Percentiles rank a stretch among this genome's conserved stretches.
These are phyloP conservation scores for Sebastes umbrosus DNA, from an alignment of 2,797 vertebrate genomes.

Conservation along the genomic window DNA sequence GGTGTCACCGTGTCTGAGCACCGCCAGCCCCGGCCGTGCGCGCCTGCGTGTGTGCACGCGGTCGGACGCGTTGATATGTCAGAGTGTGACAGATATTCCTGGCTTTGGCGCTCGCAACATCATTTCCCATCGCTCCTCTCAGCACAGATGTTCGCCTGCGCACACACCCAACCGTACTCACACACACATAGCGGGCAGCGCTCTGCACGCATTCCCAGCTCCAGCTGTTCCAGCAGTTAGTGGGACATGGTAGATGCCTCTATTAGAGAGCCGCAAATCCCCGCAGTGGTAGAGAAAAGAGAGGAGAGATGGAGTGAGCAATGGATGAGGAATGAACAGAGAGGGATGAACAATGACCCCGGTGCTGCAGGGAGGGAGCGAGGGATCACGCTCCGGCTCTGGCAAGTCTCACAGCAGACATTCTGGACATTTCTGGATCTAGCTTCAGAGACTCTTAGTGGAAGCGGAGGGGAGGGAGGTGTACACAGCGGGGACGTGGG, in stretches of 20 bases:
- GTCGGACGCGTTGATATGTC: conserved; percentile 50
- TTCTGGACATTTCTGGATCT: conserved; percentile 67
- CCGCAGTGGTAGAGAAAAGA: conserved; percentile 50
- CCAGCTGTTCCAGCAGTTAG: conserved; percentile 76
- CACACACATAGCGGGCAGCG: conserved; percentile 19
- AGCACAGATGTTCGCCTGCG: conserved; percentile 64
- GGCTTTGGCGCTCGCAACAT: conserved; percentile 50
- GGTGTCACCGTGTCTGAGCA: conserved; percentile 13
- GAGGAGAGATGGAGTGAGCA: conserved; percentile 49
- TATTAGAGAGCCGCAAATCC: conserved; percentile 73
- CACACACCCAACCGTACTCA: conserved; percentile 19
- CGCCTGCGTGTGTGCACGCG: conserved; percentile 8
- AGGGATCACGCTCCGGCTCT: conserved; percentile 36
- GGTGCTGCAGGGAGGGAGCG: conserved; percentile 32
- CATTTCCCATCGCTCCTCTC: conserved; percentile 63
- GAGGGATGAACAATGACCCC: conserved; percentile 70
- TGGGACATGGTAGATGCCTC: conserved; percentile 73
- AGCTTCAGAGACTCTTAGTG: conserved; percentile 43
- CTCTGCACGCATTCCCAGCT: conserved; percentile 51
- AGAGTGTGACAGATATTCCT: conserved; percentile 63
- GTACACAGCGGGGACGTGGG: conserved; percentile 3
- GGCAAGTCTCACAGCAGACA: conserved; percentile 62
- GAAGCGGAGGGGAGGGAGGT: conserved; percentile 28
- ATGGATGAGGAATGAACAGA: conserved; percentile 57
- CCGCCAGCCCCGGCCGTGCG: conserved; percentile 9